Evolutionary conservation across 2,113 vertebrate genomes (phyloP), one percentile per base, ranked within the genome.

Genomic region (Aramus guarauna): DNA sequence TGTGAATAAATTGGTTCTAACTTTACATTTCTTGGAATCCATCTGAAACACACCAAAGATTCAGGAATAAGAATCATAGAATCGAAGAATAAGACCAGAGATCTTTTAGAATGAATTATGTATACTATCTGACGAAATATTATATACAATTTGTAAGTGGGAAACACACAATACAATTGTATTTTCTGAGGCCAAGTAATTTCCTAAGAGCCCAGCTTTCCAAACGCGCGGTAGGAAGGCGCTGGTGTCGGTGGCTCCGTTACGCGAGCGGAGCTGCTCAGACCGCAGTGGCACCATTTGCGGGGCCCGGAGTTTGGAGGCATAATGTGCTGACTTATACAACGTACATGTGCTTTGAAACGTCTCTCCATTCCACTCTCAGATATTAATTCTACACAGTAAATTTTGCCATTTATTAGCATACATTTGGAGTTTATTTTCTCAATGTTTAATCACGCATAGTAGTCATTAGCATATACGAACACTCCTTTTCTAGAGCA

Each of bases 351-450:
- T 27, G 20, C 89, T 91, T 69, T 69, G 41, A 94, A 82, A 92
- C 29, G 39, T 21, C 60, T 52, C 67, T 39, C 34, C 34, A 21
- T 20, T 78, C 32, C 78, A 94, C 86, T 82, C 80, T 30, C 56
- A 78, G 86, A 66, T 91, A 91, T 91, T 91, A 91, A 96, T 95
- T 87, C 87, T 90, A 90, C 37, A 9, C 55, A 66, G 87, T 23
- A 94, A 95, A 80, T 66, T 58, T 83, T 87, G 55, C 89, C 94
- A 97, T 97, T 96, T 97, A 96, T 97, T 97, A 97, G 91, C 89
- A 96, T 97, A 94, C 81, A 96, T 96, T 96, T 97, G 59, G 87
- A 94, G 91, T 91, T 94, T 94, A 97, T 97, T 97, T 95, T 79
- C 91, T 73, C 84, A 50, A 77, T 88, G 94, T 88, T 97, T 96